A percentile compares a stretch with the other conserved stretches of the same genome.
These are phyloP conservation scores for Lysandra bellargus DNA, from an alignment of 2,888 invertebrate genomes.

Conservation along the genomic window DNA sequence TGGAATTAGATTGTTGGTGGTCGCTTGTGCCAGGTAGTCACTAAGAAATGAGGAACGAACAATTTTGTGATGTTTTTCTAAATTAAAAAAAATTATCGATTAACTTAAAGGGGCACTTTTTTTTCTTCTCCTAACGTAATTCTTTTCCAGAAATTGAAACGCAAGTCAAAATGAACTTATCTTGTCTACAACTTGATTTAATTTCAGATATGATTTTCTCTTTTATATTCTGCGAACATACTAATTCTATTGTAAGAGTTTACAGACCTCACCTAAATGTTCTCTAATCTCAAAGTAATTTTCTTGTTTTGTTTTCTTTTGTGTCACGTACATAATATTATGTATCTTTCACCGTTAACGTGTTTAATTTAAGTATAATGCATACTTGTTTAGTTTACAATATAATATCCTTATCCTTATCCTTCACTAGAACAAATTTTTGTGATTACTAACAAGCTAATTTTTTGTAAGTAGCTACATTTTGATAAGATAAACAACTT, in stretches of 20 bases:
- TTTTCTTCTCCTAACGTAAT: background rate
- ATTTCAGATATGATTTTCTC: constrained; percentile 20
- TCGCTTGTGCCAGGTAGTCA: no score
- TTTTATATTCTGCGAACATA: background rate
- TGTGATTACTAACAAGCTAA: no score
- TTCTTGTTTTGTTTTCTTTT: background rate
- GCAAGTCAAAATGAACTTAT: background rate
- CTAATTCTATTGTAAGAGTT: background rate
- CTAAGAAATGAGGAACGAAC: no score
- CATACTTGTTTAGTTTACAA: no score
- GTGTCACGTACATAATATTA: background rate
- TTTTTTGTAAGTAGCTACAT: no score
- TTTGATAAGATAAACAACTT: no score
- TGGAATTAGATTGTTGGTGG: no score
- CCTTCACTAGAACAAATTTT: no score
- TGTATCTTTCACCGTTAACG: background rate
- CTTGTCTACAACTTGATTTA: background rate
- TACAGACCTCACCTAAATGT: background rate
- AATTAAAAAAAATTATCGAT: background rate
- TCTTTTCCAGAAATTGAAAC: background rate
- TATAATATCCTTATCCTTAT: no score
- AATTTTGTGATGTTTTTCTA: no score
- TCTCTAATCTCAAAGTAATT: background rate
- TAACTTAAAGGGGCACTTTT: background rate
- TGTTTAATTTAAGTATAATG: no score